Evolutionary conservation across 2,888 invertebrate species (phyloP).

Genomic region (Mechanitis mazaeus): DNA sequence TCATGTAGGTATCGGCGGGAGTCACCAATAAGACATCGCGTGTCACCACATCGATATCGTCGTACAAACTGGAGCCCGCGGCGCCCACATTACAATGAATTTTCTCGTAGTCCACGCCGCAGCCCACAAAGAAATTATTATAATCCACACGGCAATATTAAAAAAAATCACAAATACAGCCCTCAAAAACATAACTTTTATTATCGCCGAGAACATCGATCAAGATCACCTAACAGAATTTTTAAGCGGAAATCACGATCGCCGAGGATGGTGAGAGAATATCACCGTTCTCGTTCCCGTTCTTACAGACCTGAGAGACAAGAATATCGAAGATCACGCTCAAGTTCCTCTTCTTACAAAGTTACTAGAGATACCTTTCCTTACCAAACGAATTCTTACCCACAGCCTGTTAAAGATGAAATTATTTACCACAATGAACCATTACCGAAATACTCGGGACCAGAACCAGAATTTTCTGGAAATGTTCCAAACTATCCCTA

Average conservation of each 20-base stretch:
- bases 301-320: constrained; percentile 18
- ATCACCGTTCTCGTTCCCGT: constrained; percentile 22
- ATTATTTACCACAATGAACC: constrained; percentile 20
- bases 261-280: constrained; percentile 35
- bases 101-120: constrained; percentile 24
- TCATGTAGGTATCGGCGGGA: constrained; percentile 19
- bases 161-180: constrained; percentile 22
- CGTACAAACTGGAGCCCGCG: constrained; percentile 24
- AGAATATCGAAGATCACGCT: constrained; percentile 26
- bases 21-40: constrained; percentile 25
- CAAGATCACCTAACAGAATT: constrained; percentile 32
- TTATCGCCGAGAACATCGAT: constrained; percentile 26
- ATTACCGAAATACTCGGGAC: constrained; percentile 29
- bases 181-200: constrained; percentile 33
- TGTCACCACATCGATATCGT: constrained; percentile 30
- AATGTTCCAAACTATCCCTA: constrained; percentile 31
- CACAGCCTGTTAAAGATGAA: constrained; percentile 17
- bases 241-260: constrained; percentile 20
- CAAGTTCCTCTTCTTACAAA: constrained; percentile 16
- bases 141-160: constrained; percentile 8
- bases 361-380: constrained; percentile 39
- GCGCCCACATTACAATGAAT: constrained; percentile 11
- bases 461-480: constrained; percentile 21
- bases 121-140: constrained; percentile 30
- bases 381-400: constrained; percentile 40